Evolutionary conservation across 2,113 vertebrate species (phyloP).

Genomic region (Odocoileus hemionus): DNA sequence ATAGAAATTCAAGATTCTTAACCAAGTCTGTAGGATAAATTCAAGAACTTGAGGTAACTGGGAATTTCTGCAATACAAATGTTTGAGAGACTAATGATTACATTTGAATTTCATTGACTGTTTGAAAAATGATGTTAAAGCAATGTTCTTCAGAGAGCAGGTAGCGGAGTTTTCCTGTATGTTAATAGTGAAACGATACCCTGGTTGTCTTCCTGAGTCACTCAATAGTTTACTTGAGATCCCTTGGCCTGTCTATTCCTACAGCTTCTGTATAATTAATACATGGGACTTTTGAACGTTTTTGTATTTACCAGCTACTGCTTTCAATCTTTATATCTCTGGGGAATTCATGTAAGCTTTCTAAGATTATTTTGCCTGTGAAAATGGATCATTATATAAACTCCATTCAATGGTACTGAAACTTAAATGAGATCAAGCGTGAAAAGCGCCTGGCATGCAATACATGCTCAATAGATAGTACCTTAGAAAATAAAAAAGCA

Average conservation of each 20-base stretch:
- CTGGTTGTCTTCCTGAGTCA: not conserved
- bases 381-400: not conserved
- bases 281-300: not conserved
- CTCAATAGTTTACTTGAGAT: not conserved
- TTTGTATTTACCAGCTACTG: not conserved
- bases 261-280: not conserved
- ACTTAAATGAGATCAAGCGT: not conserved
- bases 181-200: not conserved
- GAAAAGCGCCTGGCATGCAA: not conserved
- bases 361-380: not conserved
- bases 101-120: not conserved
- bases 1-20: slow-evolving; percentile 26
- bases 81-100: not conserved
- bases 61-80: not conserved
- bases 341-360: not conserved
- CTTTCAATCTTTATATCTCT: not conserved
- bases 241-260: not conserved
- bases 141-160: not conserved
- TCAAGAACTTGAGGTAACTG: not conserved
- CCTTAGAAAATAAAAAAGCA: not conserved
- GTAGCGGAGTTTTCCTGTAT: not conserved
- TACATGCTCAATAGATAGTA: not conserved
- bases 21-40: not conserved
- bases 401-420: not conserved
- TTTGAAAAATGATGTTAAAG: slow-evolving; percentile 1